Evolutionary conservation across 2,888 invertebrate genomes (phyloP).

Genomic region (Eristalis tenax): DNA sequence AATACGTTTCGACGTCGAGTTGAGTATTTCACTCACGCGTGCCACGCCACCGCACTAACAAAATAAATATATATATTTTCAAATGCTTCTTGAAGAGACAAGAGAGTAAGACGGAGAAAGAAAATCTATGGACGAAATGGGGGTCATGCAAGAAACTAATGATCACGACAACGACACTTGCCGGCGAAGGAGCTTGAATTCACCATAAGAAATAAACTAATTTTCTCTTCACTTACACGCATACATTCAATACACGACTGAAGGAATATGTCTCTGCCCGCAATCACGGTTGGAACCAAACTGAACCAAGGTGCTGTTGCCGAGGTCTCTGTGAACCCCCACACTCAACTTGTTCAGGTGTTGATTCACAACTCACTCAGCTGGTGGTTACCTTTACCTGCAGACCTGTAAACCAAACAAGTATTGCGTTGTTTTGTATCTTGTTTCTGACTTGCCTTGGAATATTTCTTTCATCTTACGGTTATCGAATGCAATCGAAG

Average conservation of each 20-base stretch:
- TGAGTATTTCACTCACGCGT: constrained; percentile 49
- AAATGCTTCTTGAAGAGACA: constrained; percentile 26
- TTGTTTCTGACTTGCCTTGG: constrained; percentile 65
- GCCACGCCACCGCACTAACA: constrained; percentile 29
- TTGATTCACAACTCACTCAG: constrained; percentile 22
- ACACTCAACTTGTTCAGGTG: constrained; percentile 56
- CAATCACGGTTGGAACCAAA: constrained; percentile 68
- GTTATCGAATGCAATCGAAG: constrained; percentile 46
- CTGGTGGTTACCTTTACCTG: constrained; percentile 57
- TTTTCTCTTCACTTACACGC: constrained; percentile 1
- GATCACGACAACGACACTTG: constrained; percentile 50
- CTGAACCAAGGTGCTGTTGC: constrained; percentile 59
- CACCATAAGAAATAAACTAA: constrained; percentile 11
- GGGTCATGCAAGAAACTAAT: constrained; percentile 47
- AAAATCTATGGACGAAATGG: constrained; percentile 28
- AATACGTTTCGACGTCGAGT: constrained; percentile 1
- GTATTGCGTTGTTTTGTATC: constrained; percentile 42
- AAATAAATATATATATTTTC: constrained; percentile 34
- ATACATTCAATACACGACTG: constrained; percentile 21
- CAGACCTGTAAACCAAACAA: constrained; percentile 55
- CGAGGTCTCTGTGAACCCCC: constrained; percentile 58
- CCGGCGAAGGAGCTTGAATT: constrained; percentile 37
- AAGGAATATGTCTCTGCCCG: constrained; percentile 58
- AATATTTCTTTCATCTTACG: constrained; percentile 57
- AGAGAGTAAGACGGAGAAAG: background rate